Evolutionary conservation across 2,113 vertebrate genomes (phyloP).

Genomic region (Acrocephalus kingi): DNA sequence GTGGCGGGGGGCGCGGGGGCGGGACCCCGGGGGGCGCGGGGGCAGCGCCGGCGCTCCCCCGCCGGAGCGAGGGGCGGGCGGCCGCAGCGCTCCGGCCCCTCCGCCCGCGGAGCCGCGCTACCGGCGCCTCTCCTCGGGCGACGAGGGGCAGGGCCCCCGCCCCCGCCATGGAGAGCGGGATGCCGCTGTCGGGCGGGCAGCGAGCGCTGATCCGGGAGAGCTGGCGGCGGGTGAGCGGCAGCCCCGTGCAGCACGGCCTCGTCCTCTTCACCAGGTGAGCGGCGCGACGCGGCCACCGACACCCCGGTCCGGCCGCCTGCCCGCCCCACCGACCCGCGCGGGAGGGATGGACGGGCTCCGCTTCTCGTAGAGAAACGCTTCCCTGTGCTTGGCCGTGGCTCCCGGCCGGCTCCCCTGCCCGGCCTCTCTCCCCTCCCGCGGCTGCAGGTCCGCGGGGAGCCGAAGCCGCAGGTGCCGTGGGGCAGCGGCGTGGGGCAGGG

Average conservation of each 20-base stretch:
- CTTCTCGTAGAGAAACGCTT: neutral
- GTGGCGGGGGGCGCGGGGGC: neutral
- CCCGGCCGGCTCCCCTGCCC: no score
- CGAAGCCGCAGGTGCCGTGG: neutral
- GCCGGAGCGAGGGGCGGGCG: neutral
- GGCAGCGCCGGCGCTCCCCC: neutral
- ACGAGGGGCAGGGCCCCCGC: neutral
- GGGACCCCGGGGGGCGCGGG: neutral
- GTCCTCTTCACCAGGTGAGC: constrained; percentile 89
- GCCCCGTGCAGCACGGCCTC: constrained; percentile 88
- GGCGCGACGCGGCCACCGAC: neutral
- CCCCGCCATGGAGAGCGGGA: constrained; percentile 66
- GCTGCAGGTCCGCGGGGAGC: neutral
- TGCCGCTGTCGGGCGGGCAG: constrained; percentile 77
- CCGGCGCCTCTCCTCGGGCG: neutral
- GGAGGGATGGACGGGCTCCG: neutral
- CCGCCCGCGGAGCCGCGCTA: neutral
- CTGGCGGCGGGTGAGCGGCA: constrained; percentile 87
- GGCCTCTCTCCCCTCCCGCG: neutral
- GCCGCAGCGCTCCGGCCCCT: neutral
- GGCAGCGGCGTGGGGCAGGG: neutral
- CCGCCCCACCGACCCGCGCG: neutral
- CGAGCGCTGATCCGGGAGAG: constrained; percentile 90
- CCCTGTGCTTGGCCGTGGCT: neutral
- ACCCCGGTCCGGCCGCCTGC: neutral